Percentiles rank a stretch among this genome's conserved stretches.
Conservation (phyloP, 1,140 invertebrate genomes). For the Orius insidiosus region DNA sequence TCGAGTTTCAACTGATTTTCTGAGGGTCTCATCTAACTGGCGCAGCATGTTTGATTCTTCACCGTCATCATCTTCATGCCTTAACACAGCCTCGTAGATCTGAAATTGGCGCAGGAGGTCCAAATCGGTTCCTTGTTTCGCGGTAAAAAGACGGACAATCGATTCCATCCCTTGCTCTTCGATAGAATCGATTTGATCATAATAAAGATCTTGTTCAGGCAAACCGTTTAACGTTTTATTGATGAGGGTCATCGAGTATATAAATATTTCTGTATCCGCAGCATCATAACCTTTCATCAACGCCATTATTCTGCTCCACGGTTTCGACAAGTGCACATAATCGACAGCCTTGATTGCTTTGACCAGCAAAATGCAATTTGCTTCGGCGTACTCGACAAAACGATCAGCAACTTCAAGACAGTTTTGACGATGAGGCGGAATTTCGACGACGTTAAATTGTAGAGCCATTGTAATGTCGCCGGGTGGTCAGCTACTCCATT, state of each 20-base stretch:
- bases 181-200: slow-evolving; percentile 89
- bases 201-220: slow-evolving; percentile 93
- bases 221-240: slow-evolving; percentile 94
- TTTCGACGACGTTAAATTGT: slow-evolving; percentile 84
- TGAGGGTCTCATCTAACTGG: slow-evolving; percentile 63
- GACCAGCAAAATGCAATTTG: slow-evolving; percentile 76
- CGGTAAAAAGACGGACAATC: slow-evolving; percentile 70
- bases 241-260: slow-evolving; percentile 90
- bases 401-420: slow-evolving; percentile 85
- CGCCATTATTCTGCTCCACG: slow-evolving; percentile 75
- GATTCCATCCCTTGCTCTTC: slow-evolving; percentile 93
- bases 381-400: slow-evolving; percentile 95
- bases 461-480: slow-evolving; percentile 94
- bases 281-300: slow-evolving; percentile 88
- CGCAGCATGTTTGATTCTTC: slow-evolving; percentile 42
- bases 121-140: slow-evolving; percentile 79
- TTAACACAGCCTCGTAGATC: slow-evolving; percentile 85
- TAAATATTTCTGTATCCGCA: slow-evolving; percentile 85
- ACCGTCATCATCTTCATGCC: slow-evolving; percentile 73
- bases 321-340: slow-evolving; percentile 27
- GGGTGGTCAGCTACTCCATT: slow-evolving; percentile 96
- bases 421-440: slow-evolving; percentile 98
- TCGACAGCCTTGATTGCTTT: slow-evolving; percentile 81
- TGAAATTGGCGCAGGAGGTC: slow-evolving; percentile 87
- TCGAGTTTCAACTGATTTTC: slow-evolving; percentile 1